Evolutionary conservation across 2,797 vertebrate species (phyloP).

Genomic region (Pseudotriccus pelzelni): DNA sequence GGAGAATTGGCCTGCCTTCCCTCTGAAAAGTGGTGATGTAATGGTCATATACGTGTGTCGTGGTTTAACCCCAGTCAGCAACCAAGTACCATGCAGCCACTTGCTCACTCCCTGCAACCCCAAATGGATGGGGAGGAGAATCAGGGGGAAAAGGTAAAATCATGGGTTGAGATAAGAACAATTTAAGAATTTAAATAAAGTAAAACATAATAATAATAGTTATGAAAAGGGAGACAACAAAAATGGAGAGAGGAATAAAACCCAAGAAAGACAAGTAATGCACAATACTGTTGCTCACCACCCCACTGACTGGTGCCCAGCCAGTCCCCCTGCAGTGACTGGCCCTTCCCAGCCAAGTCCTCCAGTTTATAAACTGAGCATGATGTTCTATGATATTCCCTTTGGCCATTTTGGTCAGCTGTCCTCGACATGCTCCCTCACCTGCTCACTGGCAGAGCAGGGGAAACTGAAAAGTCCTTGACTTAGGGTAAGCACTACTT

Average conservation of each 20-base stretch:
- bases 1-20: neutral
- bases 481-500: neutral
- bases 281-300: neutral
- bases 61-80: neutral
- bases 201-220: neutral
- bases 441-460: neutral
- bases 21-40: neutral
- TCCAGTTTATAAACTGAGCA: fast-evolving
- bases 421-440: neutral
- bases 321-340: neutral
- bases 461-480: neutral
- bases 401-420: neutral
- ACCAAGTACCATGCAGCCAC: neutral
- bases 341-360: neutral
- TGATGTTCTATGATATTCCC: neutral
- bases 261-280: neutral
- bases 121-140: fast-evolving
- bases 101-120: neutral
- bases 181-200: neutral
- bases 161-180: neutral
- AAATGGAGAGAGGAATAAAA: neutral
- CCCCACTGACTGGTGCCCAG: too few species aligned
- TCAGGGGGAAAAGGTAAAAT: neutral
- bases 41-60: neutral
- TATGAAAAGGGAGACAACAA: neutral